These are phyloP conservation scores for Habrosyne pyritoides DNA, from an alignment of 2,888 invertebrate genomes.

Conservation along the genomic window DNA sequence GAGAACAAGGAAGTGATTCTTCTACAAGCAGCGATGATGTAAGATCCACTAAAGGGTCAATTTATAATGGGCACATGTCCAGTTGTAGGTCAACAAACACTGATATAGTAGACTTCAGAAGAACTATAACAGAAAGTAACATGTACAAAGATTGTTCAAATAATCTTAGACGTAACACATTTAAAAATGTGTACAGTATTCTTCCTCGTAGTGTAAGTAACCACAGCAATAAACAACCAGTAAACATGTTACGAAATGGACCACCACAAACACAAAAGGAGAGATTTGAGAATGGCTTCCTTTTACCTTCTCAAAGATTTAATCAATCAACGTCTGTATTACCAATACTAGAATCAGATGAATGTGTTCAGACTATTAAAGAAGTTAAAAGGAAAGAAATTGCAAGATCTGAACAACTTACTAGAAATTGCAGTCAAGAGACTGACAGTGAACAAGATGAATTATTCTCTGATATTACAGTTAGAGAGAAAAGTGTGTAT, in stretches of 20 bases:
- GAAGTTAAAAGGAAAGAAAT: conserved; percentile 12
- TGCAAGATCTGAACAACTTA: conserved; percentile 8
- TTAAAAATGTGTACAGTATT: conserved; percentile 40
- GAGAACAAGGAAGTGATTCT: conserved; percentile 63
- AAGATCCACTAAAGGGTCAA: conserved; percentile 46
- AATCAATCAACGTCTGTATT: conserved; percentile 44
- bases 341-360: conserved; percentile 39
- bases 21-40: conserved; percentile 67
- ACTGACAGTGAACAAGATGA: conserved; percentile 48
- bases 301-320: conserved; percentile 64
- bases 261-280: conserved; percentile 44
- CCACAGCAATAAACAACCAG: conserved; percentile 17
- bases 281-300: conserved; percentile 54
- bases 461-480: conserved; percentile 45
- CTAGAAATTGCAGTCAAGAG: conserved; percentile 17
- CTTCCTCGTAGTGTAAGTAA: conserved; percentile 22
- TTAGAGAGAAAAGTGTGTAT: conserved; percentile 26
- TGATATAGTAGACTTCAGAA: conserved; percentile 38
- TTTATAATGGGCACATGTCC: conserved; percentile 40
- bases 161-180: conserved; percentile 43
- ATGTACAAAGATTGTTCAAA: conserved; percentile 48
- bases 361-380: conserved; percentile 19
- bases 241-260: conserved; percentile 25
- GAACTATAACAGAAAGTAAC: conserved; percentile 38
- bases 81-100: conserved; percentile 46